These are phyloP conservation scores for Aricia artaxerxes DNA, from an alignment of 2,888 invertebrate species.

Conservation along the genomic window DNA sequence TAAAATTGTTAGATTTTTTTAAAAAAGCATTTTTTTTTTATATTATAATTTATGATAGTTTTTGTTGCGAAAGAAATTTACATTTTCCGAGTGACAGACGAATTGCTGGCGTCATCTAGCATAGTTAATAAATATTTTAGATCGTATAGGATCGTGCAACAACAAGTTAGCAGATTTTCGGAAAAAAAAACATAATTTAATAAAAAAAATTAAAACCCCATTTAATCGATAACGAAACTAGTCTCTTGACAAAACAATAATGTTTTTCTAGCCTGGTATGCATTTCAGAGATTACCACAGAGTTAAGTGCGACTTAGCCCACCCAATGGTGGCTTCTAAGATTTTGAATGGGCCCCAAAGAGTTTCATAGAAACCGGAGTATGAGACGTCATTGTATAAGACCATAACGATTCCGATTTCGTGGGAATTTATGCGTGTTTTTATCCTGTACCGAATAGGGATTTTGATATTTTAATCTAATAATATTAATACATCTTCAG, in stretches of 20 bases:
- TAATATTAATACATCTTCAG: no score
- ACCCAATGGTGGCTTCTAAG: background rate
- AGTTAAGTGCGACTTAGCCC: background rate
- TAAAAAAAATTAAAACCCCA: background rate
- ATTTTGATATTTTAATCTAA: background rate
- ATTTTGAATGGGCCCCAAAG: background rate
- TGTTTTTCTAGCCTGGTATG: background rate
- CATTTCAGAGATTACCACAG: background rate
- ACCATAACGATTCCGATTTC: background rate
- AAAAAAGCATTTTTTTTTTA: no score
- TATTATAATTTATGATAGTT: no score
- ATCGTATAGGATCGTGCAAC: no score
- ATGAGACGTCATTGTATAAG: background rate
- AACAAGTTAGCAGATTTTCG: background rate
- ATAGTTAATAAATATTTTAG: no score
- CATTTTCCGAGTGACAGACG: no score
- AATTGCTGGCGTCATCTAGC: no score
- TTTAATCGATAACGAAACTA: background rate
- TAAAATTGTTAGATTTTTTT: no score
- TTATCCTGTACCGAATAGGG: background rate
- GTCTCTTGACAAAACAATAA: background rate
- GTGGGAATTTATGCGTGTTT: background rate
- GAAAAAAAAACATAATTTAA: no score
- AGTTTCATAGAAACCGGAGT: background rate
- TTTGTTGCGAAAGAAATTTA: no score